Percentiles rank a stretch among this genome's conserved stretches.
Evolutionary conservation across 2,888 invertebrate genomes (phyloP).

Genomic region (Mythimna ferrago): DNA sequence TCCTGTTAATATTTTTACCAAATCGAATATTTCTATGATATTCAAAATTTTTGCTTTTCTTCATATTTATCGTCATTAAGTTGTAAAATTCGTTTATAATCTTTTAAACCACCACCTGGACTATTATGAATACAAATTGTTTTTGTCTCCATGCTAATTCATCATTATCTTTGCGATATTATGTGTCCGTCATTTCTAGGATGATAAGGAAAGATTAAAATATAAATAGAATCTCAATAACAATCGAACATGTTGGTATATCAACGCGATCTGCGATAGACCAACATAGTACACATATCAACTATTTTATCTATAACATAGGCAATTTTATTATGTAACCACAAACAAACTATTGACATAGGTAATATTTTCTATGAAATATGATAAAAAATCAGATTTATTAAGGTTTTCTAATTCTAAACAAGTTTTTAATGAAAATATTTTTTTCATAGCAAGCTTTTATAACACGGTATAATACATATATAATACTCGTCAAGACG

Average conservation of each 20-base stretch:
- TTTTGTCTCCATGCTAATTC: neutral
- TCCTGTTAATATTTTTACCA: no score
- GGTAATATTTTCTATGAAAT: no score
- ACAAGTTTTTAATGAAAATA: no score
- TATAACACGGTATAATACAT: no score
- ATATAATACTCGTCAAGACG: no score
- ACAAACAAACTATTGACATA: no score
- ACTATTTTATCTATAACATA: slow-evolving; percentile 8
- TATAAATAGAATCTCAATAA: slow-evolving; percentile 11
- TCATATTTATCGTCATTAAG: no score
- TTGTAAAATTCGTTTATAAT: no score
- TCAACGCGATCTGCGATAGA: neutral
- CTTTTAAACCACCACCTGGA: neutral
- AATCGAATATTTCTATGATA: no score
- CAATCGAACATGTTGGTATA: neutral
- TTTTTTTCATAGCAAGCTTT: no score
- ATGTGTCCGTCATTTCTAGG: slow-evolving; percentile 1
- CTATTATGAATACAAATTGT: neutral
- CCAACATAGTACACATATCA: neutral
- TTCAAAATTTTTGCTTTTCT: no score
- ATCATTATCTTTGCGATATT: slow-evolving; percentile 10
- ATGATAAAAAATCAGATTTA: no score
- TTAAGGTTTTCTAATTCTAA: neutral
- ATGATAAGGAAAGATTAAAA: slow-evolving; percentile 30
- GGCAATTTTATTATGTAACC: neutral